phyloP scores from a whole-genome alignment of 2,888 invertebrate species.

The Mesodorylaimus sp. region DNA sequence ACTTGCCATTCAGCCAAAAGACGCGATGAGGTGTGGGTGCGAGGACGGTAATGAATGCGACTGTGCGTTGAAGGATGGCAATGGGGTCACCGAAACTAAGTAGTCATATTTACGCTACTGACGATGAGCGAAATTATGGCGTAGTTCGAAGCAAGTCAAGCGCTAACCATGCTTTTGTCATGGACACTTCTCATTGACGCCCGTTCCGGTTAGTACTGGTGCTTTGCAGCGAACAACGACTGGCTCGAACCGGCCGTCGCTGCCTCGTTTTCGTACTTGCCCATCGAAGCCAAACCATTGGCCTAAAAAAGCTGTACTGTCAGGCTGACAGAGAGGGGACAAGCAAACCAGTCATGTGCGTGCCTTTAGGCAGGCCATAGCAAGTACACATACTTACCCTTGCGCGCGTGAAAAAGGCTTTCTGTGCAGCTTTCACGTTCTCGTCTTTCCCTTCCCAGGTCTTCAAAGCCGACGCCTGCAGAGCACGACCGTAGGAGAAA shows the following conservation, averaged over 20 bases:
- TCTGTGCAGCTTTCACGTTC: constrained; percentile 61
- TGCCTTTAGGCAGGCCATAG: neutral
- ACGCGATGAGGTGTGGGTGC: no score
- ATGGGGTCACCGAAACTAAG: no score
- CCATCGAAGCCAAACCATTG: constrained; percentile 71
- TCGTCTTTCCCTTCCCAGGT: constrained; percentile 87
- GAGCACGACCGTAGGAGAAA: constrained; percentile 93
- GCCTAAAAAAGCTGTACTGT: constrained; percentile 44
- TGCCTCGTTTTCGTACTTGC: constrained; percentile 73
- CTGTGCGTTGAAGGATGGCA: no score
- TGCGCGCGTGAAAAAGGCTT: constrained; percentile 42
- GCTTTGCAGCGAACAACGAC: constrained; percentile 81
- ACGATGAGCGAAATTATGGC: no score
- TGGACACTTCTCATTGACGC: no score
- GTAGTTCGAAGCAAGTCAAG: no score
- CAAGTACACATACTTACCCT: constrained; percentile 10
- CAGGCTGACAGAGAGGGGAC: no score
- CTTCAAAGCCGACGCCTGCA: constrained; percentile 79
- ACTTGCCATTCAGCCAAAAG: no score
- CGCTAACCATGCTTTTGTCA: no score
- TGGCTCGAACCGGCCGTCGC: constrained; percentile 63
- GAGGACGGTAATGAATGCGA: no score
- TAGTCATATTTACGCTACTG: no score
- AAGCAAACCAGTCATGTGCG: constrained; percentile 23
- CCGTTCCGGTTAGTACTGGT: constrained; percentile 88